A percentile compares a stretch with the other conserved stretches of the same genome.
Evolutionary conservation across 2,113 vertebrate species (phyloP).

Genomic region (Scomber japonicus): DNA sequence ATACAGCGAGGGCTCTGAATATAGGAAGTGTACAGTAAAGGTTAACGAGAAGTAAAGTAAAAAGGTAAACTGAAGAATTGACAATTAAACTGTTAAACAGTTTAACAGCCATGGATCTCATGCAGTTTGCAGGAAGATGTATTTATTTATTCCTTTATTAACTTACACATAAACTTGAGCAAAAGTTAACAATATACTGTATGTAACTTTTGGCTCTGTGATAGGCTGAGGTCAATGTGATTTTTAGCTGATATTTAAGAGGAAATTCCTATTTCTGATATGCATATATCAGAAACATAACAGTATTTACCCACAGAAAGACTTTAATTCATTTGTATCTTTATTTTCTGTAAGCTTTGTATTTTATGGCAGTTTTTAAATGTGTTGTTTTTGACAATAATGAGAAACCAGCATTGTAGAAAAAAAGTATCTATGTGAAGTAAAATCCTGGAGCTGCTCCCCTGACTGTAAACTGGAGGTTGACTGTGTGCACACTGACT

Average conservation of each 20-base stretch:
- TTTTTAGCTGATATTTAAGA: constrained; percentile 65
- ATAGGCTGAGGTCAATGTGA: constrained; percentile 38
- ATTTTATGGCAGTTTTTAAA: constrained; percentile 24
- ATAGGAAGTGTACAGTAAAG: constrained; percentile 2
- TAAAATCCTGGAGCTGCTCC: constrained; percentile 26
- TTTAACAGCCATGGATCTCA: constrained; percentile 10
- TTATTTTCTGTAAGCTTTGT: constrained; percentile 34
- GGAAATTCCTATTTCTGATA: constrained; percentile 29
- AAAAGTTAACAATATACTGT: constrained; percentile 44
- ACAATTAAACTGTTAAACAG: constrained; percentile 18
- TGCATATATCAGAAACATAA: constrained; percentile 29
- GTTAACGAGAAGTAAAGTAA: background rate
- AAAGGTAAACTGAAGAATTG: background rate
- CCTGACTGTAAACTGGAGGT: constrained; percentile 49
- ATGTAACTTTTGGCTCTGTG: constrained; percentile 21
- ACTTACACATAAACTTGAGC: constrained; percentile 23
- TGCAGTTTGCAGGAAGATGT: constrained; percentile 5
- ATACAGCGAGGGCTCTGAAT: background rate
- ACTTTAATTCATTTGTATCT: constrained; percentile 31
- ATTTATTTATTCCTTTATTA: constrained; percentile 63
- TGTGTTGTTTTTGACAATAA: constrained; percentile 15
- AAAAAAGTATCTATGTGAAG: background rate
- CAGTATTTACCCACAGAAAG: constrained; percentile 47
- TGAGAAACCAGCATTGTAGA: background rate
- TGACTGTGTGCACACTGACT: constrained; percentile 60